Percentiles rank a stretch among this genome's conserved stretches.
Conservation (phyloP, 2,888 invertebrate species). For the Xestia rhomboidea region DNA sequence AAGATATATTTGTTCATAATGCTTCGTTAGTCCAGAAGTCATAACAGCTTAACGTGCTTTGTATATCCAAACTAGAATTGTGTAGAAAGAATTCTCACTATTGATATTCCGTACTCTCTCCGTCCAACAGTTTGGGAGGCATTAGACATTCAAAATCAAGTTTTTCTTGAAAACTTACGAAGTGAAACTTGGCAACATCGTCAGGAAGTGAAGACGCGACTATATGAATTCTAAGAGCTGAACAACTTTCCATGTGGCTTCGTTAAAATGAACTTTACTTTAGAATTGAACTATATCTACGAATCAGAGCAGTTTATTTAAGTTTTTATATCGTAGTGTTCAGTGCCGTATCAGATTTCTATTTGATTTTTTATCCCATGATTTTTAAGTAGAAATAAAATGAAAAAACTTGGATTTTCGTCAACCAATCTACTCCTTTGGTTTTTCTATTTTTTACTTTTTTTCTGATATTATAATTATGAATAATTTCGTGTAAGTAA, state of each 20-base stretch:
- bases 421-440: background rate
- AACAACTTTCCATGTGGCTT: conserved; percentile 48
- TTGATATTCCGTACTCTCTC: conserved; percentile 1
- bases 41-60: too few species aligned
- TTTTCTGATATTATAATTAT: too few species aligned
- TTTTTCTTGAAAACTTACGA: conserved; percentile 51
- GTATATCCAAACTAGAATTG: background rate
- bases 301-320: conserved; percentile 25
- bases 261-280: conserved; percentile 50
- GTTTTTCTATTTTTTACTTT: background rate
- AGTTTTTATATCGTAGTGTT: conserved; percentile 9
- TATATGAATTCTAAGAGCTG: conserved; percentile 51
- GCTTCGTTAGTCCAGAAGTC: too few species aligned
- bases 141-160: conserved; percentile 56
- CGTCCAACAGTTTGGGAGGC: conserved; percentile 5
- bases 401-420: too few species aligned
- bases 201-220: conserved; percentile 48
- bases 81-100: background rate
- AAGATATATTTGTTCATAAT: too few species aligned
- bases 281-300: conserved; percentile 27
- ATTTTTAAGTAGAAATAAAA: background rate
- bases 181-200: conserved; percentile 49
- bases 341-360: background rate
- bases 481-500: background rate
- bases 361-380: background rate